Evolutionary conservation across 2,888 invertebrate species (phyloP), one percentile per base, ranked within the genome.

Genomic region (Heliconius cydno): DNA sequence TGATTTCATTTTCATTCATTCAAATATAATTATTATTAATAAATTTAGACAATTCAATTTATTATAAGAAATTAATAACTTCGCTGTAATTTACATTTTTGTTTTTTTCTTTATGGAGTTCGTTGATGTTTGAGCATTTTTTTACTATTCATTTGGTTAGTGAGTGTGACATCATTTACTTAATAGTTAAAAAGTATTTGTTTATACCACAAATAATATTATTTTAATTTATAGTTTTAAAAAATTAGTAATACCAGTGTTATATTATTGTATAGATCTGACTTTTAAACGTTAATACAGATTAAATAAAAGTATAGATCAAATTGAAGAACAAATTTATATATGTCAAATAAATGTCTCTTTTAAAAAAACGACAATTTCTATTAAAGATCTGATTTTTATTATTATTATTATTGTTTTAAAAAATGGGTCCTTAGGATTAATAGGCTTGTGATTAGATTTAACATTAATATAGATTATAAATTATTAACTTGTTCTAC

Each of bases 381-480:
- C 41, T 38, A 12, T 15, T 28, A 28, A 25, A 65, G 75, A 75
- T 75, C 74, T 75, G 65, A 75, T 75, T 65, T 75, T 63, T 72
- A 4, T 13, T 19, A 30, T 28, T 34, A 60, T 73, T 60, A 60
- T 57, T 57, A 12, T 38, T n/a, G 1, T 52, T 52, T 57, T 60
- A 25, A 30, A 38, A 70, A 75, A 65, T 65, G 41, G 38, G 28
- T 65, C 65, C 65, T 65, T 65, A 65, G 75, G 41, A 41, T 75
- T 65, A 60, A 57, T 73, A 75, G 75, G 75, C 75, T 75, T 75
- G 75, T 75, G 75, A 75, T 73, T 73, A 73, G 60, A 34, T 73
- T 60, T 73, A 73, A 72, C 4, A 46, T 15, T 41, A 70, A 70
- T 13, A 28, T 70, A 46, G 70, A 70, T 70, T n/a, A 67, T 13